Percentiles rank a stretch among this genome's conserved stretches.
phyloP scores from a whole-genome alignment of 2,113 vertebrate genomes.

The sheep (Ovis aries) region DNA sequence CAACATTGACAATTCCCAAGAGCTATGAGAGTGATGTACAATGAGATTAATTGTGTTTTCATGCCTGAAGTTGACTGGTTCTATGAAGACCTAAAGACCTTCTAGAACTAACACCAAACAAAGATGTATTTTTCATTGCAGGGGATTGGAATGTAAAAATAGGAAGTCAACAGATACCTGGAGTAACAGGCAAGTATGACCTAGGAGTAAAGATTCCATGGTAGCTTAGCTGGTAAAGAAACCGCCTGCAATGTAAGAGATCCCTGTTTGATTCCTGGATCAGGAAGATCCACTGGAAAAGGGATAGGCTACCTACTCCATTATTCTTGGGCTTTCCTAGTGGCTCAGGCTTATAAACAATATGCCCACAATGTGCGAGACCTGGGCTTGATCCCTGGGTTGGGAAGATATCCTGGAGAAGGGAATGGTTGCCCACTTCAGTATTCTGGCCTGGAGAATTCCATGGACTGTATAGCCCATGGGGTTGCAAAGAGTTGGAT shows the following conservation, averaged over 20 bases:
- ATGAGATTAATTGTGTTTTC: not conserved
- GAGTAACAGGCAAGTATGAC: not conserved
- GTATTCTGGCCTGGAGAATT: not conserved
- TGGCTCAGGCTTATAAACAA: not conserved
- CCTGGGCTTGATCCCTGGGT: not conserved
- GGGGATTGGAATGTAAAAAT: not conserved
- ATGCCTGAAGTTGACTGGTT: not conserved
- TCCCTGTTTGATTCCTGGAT: not conserved
- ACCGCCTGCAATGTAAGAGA: not conserved
- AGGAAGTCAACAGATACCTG: not conserved
- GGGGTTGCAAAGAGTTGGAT: not conserved
- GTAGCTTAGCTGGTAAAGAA: not conserved
- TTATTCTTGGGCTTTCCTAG: not conserved
- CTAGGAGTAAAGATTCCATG: not conserved
- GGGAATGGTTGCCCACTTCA: not conserved
- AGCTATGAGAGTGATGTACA: not conserved
- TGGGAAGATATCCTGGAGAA: not conserved
- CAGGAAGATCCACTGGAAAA: not conserved
- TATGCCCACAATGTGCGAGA: not conserved
- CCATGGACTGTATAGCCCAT: not conserved
- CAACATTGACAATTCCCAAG: not conserved
- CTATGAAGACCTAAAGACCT: not conserved
- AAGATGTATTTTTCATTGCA: not conserved
- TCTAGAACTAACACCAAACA: not conserved
- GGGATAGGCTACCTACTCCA: not conserved